Evolutionary conservation across 2,797 vertebrate species (phyloP).

Genomic region (Graptemys geographica): DNA sequence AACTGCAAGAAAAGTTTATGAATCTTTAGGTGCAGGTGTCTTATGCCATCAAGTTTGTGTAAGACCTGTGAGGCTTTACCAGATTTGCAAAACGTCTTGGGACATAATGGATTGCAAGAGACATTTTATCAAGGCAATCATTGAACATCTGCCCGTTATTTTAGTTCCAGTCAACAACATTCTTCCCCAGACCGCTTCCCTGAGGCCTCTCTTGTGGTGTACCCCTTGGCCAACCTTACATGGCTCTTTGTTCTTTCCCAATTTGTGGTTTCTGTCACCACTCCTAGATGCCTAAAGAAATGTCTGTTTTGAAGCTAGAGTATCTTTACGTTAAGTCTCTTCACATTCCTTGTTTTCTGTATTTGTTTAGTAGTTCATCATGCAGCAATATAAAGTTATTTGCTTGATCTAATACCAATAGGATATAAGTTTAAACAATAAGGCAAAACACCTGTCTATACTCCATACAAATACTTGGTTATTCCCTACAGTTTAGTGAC

Average conservation of each 20-base stretch:
- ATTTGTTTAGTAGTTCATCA: neutral
- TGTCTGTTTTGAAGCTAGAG: neutral
- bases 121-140: fast-evolving
- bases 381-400: neutral
- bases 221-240: fast-evolving
- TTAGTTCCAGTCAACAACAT: neutral
- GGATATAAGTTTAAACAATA: neutral
- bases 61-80: neutral
- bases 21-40: fast-evolving
- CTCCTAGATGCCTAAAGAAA: neutral
- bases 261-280: neutral
- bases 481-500: neutral
- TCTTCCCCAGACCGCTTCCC: neutral
- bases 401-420: neutral
- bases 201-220: fast-evolving
- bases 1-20: neutral
- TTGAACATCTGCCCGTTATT: neutral
- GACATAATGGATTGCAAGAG: neutral
- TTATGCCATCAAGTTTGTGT: neutral
- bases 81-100: neutral
- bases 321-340: neutral
- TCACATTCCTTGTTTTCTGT: neutral
- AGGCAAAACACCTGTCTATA: neutral
- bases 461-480: fast-evolving
- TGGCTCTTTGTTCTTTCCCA: neutral